Evolutionary conservation across 2,113 vertebrate species (phyloP).

Genomic region (Ginglymostoma cirratum): DNA sequence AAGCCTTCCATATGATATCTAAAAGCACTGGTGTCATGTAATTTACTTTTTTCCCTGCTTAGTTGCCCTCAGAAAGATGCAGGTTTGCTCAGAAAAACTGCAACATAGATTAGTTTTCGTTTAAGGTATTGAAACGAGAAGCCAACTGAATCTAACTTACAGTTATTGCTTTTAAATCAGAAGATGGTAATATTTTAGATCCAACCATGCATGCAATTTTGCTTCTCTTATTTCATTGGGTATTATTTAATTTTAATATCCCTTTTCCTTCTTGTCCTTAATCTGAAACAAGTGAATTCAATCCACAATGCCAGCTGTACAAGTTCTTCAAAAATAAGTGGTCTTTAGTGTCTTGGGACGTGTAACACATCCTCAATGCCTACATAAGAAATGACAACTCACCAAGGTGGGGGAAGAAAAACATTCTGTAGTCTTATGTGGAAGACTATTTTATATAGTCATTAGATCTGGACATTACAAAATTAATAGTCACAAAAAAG

Average conservation of each 20-base stretch:
- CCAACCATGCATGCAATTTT: background rate
- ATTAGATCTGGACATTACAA: background rate
- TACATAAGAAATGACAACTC: background rate
- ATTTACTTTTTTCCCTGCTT: background rate
- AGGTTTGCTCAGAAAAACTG: background rate
- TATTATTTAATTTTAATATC: background rate
- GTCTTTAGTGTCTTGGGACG: background rate
- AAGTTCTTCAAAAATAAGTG: background rate
- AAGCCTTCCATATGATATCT: background rate
- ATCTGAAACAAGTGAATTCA: background rate
- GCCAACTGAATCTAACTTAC: slow-evolving; percentile 9
- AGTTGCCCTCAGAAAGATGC: background rate
- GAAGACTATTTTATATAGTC: background rate
- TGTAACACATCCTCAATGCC: background rate
- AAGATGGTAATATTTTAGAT: background rate
- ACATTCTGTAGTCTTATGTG: background rate
- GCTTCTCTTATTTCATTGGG: background rate
- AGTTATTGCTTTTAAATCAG: slow-evolving; percentile 14
- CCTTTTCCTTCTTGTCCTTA: background rate
- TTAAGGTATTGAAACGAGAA: background rate
- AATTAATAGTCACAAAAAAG: background rate
- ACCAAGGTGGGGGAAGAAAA: background rate
- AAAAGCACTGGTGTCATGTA: background rate
- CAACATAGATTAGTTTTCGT: background rate
- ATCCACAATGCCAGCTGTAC: background rate